Evolutionary conservation across 2,113 vertebrate genomes (phyloP).

Genomic region (Myodes glareolus): DNA sequence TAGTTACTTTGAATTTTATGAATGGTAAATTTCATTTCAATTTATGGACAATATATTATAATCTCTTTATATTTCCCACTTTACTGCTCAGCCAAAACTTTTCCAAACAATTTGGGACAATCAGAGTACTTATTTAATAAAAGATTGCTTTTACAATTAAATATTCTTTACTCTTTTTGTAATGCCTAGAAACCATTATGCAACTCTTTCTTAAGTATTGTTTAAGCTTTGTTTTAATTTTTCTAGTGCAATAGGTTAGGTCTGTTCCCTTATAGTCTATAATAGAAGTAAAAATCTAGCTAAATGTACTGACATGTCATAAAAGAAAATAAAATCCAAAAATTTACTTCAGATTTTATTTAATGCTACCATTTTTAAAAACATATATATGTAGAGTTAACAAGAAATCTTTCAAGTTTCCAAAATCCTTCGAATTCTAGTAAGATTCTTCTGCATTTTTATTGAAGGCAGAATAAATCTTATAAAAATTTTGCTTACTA

Average conservation of each 20-base stretch:
- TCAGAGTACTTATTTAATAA: background rate
- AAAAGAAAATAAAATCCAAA: background rate
- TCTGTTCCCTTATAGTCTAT: background rate
- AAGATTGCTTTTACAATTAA: conserved; percentile 3
- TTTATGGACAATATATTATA: background rate
- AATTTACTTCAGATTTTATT: background rate
- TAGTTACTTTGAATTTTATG: background rate
- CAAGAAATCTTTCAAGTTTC: background rate
- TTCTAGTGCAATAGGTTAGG: background rate
- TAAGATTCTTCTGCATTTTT: background rate
- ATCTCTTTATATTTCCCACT: background rate
- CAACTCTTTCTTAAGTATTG: background rate
- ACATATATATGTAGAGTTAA: background rate
- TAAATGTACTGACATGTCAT: background rate
- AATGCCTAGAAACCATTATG: background rate
- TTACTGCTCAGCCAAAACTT: background rate
- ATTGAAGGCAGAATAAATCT: conserved; percentile 2
- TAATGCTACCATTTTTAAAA: background rate
- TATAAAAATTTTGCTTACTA: conserved; percentile 23
- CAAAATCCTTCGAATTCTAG: background rate
- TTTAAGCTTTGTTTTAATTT: background rate
- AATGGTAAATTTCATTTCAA: background rate
- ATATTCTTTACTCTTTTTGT: background rate
- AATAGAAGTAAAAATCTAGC: background rate
- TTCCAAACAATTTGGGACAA: background rate